Evolutionary conservation across 2,888 invertebrate species (phyloP), one percentile per base, ranked within the genome.

Genomic region (Blastobasis lacticolella): DNA sequence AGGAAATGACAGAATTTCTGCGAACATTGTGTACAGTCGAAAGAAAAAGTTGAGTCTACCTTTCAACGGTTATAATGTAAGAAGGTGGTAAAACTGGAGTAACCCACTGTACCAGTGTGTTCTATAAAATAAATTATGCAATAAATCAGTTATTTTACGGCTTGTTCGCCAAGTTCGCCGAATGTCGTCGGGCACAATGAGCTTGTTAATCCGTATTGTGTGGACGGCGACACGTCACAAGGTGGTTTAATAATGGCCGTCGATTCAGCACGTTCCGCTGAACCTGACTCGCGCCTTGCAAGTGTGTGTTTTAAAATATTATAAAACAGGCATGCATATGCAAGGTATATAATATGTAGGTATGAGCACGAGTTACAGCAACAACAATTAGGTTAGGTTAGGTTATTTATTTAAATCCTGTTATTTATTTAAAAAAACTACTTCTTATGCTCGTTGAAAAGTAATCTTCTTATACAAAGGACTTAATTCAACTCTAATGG

Each of bases 191-290:
- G 67, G 65, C 64, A 84, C 80, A 83, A 81, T 81, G 70, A 71
- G 69, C 69, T 69, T 69, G 46, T 73, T 82, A 82, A 82, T 84
- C 81, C 75, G 62, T 61, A 68, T 67, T 71, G 67, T 58, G 62
- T 62, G 64, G 64, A 72, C 73, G 70, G 71, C 72, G 73, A 78
- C 81, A 81, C 82, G 78, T 73, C 67, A 66, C 52, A 62, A 65
- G 64, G 58, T 64, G 62, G 68, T 64, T 70, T 73, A 75, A 73
- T 62, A 69, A 71, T 69, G 66, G 67, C 57, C 61, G 65, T 65
- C 76, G 78, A 78, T 81, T 81, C 71, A 70, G 77, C 82, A 82
- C 82, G 81, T 81, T 74, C 74, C 56, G 3, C n/a, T 23, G 23
- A 23, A 23, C 23, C 23, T 23, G 23, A 23, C 23, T 23, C 23